phyloP scores from a whole-genome alignment of 1,140 invertebrate species.

The Zaprionus nigranus region DNA sequence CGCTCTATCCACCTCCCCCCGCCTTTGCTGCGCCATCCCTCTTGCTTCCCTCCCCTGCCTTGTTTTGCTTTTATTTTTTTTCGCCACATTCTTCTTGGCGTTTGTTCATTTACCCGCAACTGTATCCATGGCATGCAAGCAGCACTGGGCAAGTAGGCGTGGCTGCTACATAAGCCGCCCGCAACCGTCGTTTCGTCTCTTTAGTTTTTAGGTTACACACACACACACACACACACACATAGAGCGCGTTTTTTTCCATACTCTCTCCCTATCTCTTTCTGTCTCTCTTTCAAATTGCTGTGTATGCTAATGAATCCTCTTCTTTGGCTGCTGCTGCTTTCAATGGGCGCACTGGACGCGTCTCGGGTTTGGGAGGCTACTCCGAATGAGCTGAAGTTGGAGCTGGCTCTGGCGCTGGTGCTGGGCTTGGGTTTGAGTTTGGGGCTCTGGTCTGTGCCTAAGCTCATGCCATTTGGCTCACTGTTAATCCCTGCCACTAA shows the following conservation, averaged over 20 bases:
- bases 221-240: neutral
- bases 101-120: constrained; percentile 79
- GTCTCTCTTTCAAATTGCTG: constrained; percentile 24
- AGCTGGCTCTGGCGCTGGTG: constrained; percentile 13
- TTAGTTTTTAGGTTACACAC: constrained; percentile 48
- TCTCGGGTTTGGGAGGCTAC: no score
- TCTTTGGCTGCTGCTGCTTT: constrained; percentile 56
- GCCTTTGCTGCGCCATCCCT: no score
- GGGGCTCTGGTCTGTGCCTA: constrained; percentile 53
- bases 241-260: constrained; percentile 19
- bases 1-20: neutral
- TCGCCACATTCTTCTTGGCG: constrained; percentile 69
- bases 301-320: constrained; percentile 82
- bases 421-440: constrained; percentile 34
- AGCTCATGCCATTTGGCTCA: constrained; percentile 78
- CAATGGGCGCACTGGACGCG: constrained; percentile 10
- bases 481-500: constrained; percentile 79
- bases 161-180: constrained; percentile 67
- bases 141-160: constrained; percentile 14
- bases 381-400: no score
- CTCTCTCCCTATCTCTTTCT: constrained; percentile 5
- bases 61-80: constrained; percentile 33
- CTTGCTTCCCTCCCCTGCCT: neutral
- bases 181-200: constrained; percentile 56
- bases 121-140: constrained; percentile 63